Base-by-base conservation (phyloP, 2,888 invertebrate genomes). In the Hololepta plana region DNA sequence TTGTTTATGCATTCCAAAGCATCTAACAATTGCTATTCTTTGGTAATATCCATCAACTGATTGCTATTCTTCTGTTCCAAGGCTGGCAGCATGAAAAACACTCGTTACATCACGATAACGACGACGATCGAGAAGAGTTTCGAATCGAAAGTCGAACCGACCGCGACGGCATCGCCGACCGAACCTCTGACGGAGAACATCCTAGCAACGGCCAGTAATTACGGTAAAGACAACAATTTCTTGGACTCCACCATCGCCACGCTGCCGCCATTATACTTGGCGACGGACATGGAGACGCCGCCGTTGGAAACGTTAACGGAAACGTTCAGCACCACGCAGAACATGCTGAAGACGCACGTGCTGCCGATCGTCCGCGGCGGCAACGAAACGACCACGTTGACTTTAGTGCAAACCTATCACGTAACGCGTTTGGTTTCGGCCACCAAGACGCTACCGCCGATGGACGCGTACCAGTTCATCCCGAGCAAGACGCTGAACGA, bases 311-410 rank as follows among this genome's bases (percentile, higher is more conserved):
- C 85, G 1, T 60, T 82, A 21, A 85, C 84, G 1, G 87, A 90
- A 55, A 85, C 85, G 3, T 90, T 85, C 55, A 85, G 87, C 40
- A 85, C 88, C 4, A 87, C 85, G 1, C 84, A 88, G 51, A 66
- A 77, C 6, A 72, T 87, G 60, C 57, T 85, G 10, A 87, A 85
- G 53, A 90, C 90, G 1, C 85, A 88, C 47, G 70, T 90, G 32
- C 56, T 90, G 26, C 90, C 90, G 0, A 71, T 88, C 2, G 64
- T 87, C 19, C 67, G 69, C 34, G 72, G 71, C 32, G 68, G 67
- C 9, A 71, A 71, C 32, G 69, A 81, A 37, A 81, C 84, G 0
- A 71, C 67, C 26, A 73, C 68, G 32, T 57, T 82, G 38, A 88
- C 90, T 1, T 62, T 90, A 24, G 76, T 87, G 3, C 90, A 90